Evolutionary conservation across 2,113 vertebrate genomes (phyloP).

Genomic region (Aptenodytes patagonicus): DNA sequence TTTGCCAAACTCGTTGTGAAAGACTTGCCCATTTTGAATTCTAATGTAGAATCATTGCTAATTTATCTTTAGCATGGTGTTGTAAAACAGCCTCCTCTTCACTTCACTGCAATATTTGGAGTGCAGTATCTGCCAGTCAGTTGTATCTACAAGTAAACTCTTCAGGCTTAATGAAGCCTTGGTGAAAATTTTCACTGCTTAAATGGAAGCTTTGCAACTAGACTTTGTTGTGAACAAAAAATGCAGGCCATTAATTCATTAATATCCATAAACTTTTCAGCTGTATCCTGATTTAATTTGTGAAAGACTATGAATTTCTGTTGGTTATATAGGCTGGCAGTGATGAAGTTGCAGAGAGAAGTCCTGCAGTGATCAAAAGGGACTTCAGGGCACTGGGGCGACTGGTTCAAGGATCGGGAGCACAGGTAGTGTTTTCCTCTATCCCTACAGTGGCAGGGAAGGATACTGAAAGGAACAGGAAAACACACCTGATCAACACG

Average conservation of each 20-base stretch:
- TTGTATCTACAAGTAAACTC: background rate
- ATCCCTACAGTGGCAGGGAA: no score
- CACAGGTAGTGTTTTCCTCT: no score
- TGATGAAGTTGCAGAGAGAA: no score
- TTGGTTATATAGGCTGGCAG: no score
- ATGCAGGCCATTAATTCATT: background rate
- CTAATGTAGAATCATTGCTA: background rate
- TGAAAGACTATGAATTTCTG: background rate
- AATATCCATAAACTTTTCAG: background rate
- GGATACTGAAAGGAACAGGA: no score
- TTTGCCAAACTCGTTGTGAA: background rate
- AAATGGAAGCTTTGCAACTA: background rate
- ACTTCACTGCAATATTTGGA: background rate
- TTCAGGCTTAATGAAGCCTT: background rate
- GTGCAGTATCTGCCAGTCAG: background rate
- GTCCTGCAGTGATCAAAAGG: no score
- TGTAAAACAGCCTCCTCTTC: constrained; percentile 37
- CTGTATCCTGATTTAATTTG: background rate
- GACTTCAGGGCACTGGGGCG: no score
- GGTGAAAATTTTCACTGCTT: background rate
- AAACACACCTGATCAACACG: no score
- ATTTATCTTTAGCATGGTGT: constrained; percentile 38
- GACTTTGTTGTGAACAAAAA: background rate
- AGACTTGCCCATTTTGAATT: constrained; percentile 6
- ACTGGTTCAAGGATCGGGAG: no score